Evolutionary conservation across 1,140 invertebrate genomes (phyloP).

Genomic region (Drosophila persimilis): DNA sequence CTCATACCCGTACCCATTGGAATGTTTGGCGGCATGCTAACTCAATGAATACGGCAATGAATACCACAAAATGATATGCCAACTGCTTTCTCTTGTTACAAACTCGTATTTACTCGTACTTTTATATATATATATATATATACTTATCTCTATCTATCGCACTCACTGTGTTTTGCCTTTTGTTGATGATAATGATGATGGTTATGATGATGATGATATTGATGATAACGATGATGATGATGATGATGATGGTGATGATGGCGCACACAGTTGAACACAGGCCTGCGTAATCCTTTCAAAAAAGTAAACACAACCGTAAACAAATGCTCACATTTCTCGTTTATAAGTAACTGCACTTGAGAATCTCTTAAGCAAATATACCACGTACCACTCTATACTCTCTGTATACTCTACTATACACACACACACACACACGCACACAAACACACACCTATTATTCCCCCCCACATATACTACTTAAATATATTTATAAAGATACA

Average conservation of each 20-base stretch:
- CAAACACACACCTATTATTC: neutral
- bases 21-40: slow-evolving; percentile 34
- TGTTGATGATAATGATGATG: slow-evolving; percentile 40
- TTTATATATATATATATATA: slow-evolving; percentile 13
- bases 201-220: slow-evolving; percentile 26
- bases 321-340: slow-evolving; percentile 45
- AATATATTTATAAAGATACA: slow-evolving; percentile 10
- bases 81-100: slow-evolving; percentile 39
- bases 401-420: neutral
- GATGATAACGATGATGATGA: slow-evolving; percentile 21
- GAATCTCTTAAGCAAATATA: slow-evolving; percentile 57
- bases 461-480: neutral
- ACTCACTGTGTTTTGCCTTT: slow-evolving; percentile 52
- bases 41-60: slow-evolving; percentile 35
- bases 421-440: slow-evolving; percentile 6
- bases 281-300: slow-evolving; percentile 79
- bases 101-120: slow-evolving; percentile 14
- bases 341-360: slow-evolving; percentile 55
- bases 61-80: slow-evolving; percentile 46
- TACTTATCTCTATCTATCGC: slow-evolving; percentile 32
- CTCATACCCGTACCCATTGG: too few species aligned
- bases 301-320: slow-evolving; percentile 73
- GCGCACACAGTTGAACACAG: slow-evolving; percentile 75
- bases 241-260: slow-evolving; percentile 38
- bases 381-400: slow-evolving; percentile 8